Percentiles rank a stretch among this genome's conserved stretches.
Conservation (phyloP, 2,888 invertebrate genomes). For the Epirrita christyi region DNA sequence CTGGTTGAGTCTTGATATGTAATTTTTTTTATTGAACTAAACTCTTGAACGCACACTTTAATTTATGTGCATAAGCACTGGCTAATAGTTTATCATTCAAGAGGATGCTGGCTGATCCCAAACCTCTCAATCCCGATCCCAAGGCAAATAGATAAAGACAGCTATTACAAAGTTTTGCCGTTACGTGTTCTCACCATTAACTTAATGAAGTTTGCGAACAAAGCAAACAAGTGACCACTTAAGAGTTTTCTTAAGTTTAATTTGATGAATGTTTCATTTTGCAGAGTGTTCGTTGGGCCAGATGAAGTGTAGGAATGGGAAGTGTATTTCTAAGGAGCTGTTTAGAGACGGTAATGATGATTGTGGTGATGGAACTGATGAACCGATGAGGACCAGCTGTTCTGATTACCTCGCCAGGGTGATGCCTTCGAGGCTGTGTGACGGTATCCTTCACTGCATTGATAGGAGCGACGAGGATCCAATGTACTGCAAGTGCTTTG, state of each 20-base stretch:
- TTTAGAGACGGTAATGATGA: constrained; percentile 89
- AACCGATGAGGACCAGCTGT: constrained; percentile 86
- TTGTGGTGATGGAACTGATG: constrained; percentile 90
- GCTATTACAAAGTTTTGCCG: constrained; percentile 18
- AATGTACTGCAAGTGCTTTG: constrained; percentile 86
- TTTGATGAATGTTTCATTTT: constrained; percentile 41
- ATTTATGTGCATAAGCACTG: not conserved
- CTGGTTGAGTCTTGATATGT: no score
- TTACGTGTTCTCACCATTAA: constrained; percentile 12
- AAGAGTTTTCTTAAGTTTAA: constrained; percentile 22
- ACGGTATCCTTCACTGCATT: constrained; percentile 90
- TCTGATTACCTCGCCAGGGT: constrained; percentile 88
- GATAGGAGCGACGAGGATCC: constrained; percentile 92
- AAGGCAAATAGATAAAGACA: constrained; percentile 19
- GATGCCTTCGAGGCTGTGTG: constrained; percentile 89
- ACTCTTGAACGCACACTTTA: no score
- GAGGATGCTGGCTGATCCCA: not conserved
- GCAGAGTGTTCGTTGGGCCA: constrained; percentile 87
- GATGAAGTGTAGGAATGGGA: constrained; percentile 87
- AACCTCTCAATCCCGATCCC: constrained; percentile 9
- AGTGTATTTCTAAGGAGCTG: constrained; percentile 87
- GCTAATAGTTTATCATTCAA: not conserved
- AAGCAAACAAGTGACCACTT: constrained; percentile 24
- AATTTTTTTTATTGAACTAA: no score
- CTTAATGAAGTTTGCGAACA: constrained; percentile 20